phyloP scores from a whole-genome alignment of 2,113 vertebrate species.

The Lepisosteus osseus region DNA sequence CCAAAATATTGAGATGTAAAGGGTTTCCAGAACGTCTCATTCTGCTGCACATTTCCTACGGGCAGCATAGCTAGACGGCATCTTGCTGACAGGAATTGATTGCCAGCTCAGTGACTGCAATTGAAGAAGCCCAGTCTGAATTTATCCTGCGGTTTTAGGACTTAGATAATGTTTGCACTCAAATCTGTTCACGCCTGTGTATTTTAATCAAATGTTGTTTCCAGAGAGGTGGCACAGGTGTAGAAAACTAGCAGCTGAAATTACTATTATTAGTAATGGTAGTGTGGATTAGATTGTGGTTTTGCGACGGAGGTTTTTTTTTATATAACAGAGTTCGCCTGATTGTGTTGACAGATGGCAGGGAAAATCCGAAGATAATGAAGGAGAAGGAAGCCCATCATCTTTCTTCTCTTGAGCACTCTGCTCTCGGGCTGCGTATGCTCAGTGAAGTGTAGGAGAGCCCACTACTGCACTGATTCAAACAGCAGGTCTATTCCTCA shows the following conservation, averaged over 20 bases:
- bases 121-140: neutral
- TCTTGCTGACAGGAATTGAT: neutral
- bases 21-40: too few species aligned
- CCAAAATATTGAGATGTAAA: too few species aligned
- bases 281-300: neutral
- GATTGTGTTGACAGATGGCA: slow-evolving; percentile 10
- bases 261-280: neutral
- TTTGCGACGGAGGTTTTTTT: neutral
- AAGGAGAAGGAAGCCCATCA: neutral
- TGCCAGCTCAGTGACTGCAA: neutral
- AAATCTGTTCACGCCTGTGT: neutral
- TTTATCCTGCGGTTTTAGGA: neutral
- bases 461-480: neutral
- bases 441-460: neutral
- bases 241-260: neutral
- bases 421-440: neutral
- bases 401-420: neutral
- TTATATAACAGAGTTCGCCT: neutral
- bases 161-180: neutral
- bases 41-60: too few species aligned
- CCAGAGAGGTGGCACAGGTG: neutral
- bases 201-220: slow-evolving; percentile 5
- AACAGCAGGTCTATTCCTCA: neutral
- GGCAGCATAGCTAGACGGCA: too few species aligned
- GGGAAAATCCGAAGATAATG: slow-evolving; percentile 13